These are phyloP conservation scores for Listronotus bonariensis DNA, from an alignment of 1,140 invertebrate genomes.

Conservation along the genomic window DNA sequence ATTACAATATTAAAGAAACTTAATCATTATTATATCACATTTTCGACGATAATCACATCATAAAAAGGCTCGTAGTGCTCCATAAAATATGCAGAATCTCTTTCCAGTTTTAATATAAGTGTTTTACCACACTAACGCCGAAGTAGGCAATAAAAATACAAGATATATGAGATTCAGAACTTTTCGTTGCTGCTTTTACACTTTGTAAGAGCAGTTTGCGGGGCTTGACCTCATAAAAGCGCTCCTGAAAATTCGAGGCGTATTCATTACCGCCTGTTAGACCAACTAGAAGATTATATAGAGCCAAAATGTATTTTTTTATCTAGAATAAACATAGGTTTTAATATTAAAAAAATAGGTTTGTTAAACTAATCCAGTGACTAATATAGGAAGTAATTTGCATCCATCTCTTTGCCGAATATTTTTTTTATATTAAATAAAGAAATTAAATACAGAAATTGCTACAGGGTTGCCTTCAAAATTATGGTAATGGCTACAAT, in stretches of 20 bases:
- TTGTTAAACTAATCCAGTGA: too few relatives aligned
- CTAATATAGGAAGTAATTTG: too few relatives aligned
- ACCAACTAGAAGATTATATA: background rate
- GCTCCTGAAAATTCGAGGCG: background rate
- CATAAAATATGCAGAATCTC: conserved; percentile 11
- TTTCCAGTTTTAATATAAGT: conserved; percentile 1
- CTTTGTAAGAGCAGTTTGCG: background rate
- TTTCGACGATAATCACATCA: background rate
- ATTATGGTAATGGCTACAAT: too few relatives aligned
- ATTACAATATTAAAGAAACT: too few relatives aligned
- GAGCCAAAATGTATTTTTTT: too few relatives aligned
- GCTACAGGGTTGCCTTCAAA: too few relatives aligned
- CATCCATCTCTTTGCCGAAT: too few relatives aligned
- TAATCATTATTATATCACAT: background rate
- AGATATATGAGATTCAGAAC: conserved; percentile 1
- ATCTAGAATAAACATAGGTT: too few relatives aligned
- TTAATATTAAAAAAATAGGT: too few relatives aligned
- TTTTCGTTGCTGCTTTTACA: background rate
- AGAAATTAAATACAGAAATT: too few relatives aligned
- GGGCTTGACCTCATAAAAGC: conserved; percentile 6
- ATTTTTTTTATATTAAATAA: too few relatives aligned
- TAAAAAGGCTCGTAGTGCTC: background rate
- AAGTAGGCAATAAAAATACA: conserved; percentile 7
- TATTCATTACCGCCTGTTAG: background rate
- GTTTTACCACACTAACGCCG: background rate